Evolutionary conservation across 2,113 vertebrate genomes (phyloP).

Genomic region (Tragelaphus strepsiceros): DNA sequence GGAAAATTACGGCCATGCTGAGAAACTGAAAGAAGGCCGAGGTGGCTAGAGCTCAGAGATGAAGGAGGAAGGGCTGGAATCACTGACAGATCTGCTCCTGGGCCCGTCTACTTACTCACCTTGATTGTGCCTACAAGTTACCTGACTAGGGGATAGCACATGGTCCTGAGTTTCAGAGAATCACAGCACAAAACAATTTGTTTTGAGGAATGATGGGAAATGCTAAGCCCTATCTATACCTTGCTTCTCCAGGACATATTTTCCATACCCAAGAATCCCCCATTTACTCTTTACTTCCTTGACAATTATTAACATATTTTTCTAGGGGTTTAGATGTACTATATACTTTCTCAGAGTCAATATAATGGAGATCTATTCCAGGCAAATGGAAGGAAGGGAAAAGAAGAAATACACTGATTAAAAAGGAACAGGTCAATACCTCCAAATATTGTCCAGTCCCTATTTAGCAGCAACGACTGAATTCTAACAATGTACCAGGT

Average conservation of each 20-base stretch:
- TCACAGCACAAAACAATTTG: background rate
- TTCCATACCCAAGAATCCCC: background rate
- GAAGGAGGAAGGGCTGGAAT: background rate
- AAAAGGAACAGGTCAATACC: background rate
- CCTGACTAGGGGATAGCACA: rapidly evolving
- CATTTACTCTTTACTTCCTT: background rate
- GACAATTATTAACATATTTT: background rate
- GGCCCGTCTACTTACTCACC: background rate
- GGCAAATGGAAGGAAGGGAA: background rate
- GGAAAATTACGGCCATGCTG: background rate
- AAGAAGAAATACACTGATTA: background rate
- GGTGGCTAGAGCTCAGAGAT: background rate
- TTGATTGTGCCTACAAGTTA: background rate
- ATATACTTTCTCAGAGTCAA: background rate
- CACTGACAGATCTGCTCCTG: rapidly evolving
- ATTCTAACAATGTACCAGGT: background rate
- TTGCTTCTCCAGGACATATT: background rate
- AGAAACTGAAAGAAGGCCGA: background rate
- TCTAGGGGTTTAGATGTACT: background rate
- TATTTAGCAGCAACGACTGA: background rate
- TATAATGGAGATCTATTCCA: background rate
- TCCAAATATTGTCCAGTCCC: background rate
- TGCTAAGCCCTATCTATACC: background rate
- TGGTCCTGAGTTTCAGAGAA: background rate
- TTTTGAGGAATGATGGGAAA: background rate